Base-by-base conservation (phyloP, 2,888 invertebrate genomes). In the Plagodis dolabraria region DNA sequence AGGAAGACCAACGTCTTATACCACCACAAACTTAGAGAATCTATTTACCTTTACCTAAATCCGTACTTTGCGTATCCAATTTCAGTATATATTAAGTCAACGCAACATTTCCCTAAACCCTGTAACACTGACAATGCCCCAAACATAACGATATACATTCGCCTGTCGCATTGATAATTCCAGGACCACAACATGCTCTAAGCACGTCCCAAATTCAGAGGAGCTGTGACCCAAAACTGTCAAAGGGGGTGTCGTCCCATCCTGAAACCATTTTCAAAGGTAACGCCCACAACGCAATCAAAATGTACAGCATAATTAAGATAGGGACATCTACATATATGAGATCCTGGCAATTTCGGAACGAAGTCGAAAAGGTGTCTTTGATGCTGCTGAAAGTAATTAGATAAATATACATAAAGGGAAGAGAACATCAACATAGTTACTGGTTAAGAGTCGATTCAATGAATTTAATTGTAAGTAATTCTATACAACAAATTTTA, bases 151-250 rank as follows among this genome's bases (percentile, higher is more conserved):
- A 45, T 36, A 36, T 12, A n/a, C 34, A 35, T 36, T 45, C 46
- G 47, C 48, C 22, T 33, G 48, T 47, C 47, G 49, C 33, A 43
- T 51, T 45, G 45, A 11, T 9, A 53, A 53, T 65, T 57, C 60
- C 38, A 43, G 56, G 40, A 60, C 55, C 53, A 55, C 52, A 52
- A 45, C 44, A 58, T 0, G 40, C 40, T 42, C 33, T 42, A 35
- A 22, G 7, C 42, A 43, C 35, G 12, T 36, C 8, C 12, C 33
- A 5, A 35, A 10, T 6, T 35, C 38, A 46, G 33, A 22, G 47
- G 46, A 33, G 47, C 44, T 47, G 36, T 57, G 67, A 60, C 65
- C 69, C 60, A 50, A 67, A 69, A 69, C 60, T 67, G 69, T 67
- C 67, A 67, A 55, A 43, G 8, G 10, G 33, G 11, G 22, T 45